Evolutionary conservation across 2,113 vertebrate species (phyloP).

Genomic region (Scortum barcoo): DNA sequence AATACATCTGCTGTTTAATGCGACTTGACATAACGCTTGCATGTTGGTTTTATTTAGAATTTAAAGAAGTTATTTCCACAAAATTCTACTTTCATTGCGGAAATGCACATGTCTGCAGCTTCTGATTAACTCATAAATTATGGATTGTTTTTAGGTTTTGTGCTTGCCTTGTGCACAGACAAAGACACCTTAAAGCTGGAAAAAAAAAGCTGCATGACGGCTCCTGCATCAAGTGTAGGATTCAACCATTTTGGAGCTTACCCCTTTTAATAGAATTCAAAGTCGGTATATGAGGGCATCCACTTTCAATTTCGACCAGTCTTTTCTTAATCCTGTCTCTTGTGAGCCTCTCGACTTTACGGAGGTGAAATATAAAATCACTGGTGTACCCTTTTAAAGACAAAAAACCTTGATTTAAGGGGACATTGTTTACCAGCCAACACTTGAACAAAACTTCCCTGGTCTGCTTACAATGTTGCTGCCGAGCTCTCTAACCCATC

Average conservation of each 20-base stretch:
- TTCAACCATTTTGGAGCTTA: not conserved
- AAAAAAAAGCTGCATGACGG: not conserved
- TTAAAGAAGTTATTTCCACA: too few species aligned
- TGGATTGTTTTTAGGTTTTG: not conserved
- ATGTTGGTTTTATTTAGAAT: not conserved
- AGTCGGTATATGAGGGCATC: not conserved
- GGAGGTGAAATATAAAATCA: too few species aligned
- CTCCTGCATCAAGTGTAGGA: not conserved
- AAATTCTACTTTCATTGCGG: not conserved
- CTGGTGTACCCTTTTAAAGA: too few species aligned
- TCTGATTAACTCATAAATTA: not conserved
- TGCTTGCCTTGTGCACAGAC: too few species aligned
- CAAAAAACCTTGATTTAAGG: too few species aligned
- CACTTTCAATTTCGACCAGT: not conserved
- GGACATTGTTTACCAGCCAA: too few species aligned
- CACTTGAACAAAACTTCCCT: too few species aligned
- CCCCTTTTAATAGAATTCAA: too few species aligned
- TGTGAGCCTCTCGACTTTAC: too few species aligned
- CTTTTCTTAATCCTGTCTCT: not conserved
- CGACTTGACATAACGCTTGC: not conserved
- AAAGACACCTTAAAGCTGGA: too few species aligned
- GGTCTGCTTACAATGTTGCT: too few species aligned
- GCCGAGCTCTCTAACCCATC: too few species aligned
- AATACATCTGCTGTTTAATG: not conserved
- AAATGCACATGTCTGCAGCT: not conserved